Evolutionary conservation across 2,113 vertebrate genomes (phyloP).

Genomic region (Caranx melampygus): DNA sequence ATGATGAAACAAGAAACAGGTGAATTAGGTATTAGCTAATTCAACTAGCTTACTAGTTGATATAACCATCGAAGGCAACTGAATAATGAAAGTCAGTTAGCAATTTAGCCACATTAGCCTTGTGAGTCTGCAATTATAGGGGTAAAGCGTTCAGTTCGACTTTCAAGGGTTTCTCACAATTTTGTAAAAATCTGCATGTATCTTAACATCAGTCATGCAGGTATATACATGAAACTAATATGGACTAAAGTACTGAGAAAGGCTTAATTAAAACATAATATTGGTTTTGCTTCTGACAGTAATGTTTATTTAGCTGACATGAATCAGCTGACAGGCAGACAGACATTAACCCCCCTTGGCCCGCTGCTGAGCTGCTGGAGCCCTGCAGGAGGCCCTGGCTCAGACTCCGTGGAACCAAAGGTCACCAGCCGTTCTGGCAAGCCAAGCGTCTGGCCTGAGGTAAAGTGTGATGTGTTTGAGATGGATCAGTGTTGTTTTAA

Average conservation of each 20-base stretch:
- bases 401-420: conserved; percentile 50
- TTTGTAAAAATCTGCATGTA: not conserved
- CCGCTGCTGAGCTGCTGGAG: conserved; percentile 40
- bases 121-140: not conserved
- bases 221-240: not conserved
- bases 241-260: not conserved
- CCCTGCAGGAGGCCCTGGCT: conserved; percentile 36
- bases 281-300: not conserved
- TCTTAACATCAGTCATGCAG: not conserved
- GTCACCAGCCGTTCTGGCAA: conserved; percentile 20
- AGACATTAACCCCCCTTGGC: conserved; percentile 19
- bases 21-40: no score
- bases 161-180: not conserved
- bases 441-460: not conserved
- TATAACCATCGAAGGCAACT: no score
- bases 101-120: not conserved
- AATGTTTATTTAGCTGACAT: conserved; percentile 50
- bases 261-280: not conserved
- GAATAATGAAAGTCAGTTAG: not conserved
- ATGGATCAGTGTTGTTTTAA: not conserved
- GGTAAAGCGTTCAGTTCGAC: not conserved
- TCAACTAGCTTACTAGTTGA: no score
- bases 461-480: not conserved
- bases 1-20: no score
- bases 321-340: conserved; percentile 33